Evolutionary conservation across 35 echinoderm and acorn worm genomes (phyloP).

Genomic region (Chiridota heheva): DNA sequence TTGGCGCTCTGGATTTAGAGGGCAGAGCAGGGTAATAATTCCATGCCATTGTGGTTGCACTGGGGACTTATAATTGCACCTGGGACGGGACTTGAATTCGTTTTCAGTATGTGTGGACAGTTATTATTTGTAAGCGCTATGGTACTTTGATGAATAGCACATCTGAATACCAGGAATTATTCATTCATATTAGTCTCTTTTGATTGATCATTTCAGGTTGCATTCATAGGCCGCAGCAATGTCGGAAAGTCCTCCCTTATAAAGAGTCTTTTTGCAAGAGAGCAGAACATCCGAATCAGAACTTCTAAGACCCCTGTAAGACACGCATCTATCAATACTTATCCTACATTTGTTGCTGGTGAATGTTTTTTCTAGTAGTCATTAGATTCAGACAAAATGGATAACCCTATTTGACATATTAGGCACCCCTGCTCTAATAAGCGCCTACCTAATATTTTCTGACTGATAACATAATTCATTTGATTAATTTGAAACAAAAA

Average conservation of each 20-base stretch:
- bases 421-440: too few species aligned
- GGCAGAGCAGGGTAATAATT: too few species aligned
- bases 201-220: conserved; percentile 61
- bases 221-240: conserved; percentile 85
- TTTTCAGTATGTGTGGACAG: too few species aligned
- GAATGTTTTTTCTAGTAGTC: background rate
- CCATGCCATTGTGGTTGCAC: too few species aligned
- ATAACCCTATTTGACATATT: background rate
- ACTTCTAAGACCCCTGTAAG: conserved; percentile 90
- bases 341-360: background rate
- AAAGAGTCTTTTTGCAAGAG: conserved; percentile 41
- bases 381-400: background rate
- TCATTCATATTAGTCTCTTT: background rate
- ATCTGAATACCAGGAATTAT: too few species aligned
- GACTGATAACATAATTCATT: too few species aligned
- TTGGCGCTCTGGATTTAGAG: too few species aligned
- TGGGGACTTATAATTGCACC: too few species aligned
- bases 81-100: too few species aligned
- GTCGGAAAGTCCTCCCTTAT: conserved; percentile 95
- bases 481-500: background rate
- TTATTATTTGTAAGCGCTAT: too few species aligned
- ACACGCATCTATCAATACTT: background rate
- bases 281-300: conserved; percentile 33
- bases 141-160: too few species aligned
- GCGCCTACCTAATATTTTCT: too few species aligned